These are phyloP conservation scores for Olivierus martensii DNA, from an alignment of 1,140 invertebrate species.

Conservation along the genomic window DNA sequence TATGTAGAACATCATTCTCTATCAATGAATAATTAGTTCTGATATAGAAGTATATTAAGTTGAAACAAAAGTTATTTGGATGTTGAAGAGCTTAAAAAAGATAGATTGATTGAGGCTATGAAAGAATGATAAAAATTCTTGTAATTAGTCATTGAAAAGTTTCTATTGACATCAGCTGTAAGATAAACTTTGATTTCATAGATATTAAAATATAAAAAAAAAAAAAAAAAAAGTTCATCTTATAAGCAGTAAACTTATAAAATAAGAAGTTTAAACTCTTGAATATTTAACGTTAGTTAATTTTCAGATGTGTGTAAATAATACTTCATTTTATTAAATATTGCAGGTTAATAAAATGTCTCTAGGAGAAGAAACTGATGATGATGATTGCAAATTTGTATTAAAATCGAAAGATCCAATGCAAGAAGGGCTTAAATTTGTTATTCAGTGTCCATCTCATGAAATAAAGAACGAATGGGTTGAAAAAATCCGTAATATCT, in stretches of 20 bases:
- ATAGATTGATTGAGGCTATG: too few species aligned
- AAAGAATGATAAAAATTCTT: not conserved
- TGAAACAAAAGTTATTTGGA: too few species aligned
- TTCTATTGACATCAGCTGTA: not conserved
- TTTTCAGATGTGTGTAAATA: not conserved
- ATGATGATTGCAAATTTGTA: slow-evolving; percentile 52
- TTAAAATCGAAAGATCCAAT: slow-evolving; percentile 67
- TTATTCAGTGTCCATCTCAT: slow-evolving; percentile 51
- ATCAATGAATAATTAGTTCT: too few species aligned
- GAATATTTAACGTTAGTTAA: not conserved
- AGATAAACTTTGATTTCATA: too few species aligned
- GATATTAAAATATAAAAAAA: too few species aligned
- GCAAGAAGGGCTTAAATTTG: slow-evolving; percentile 52
- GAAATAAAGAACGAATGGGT: slow-evolving; percentile 65
- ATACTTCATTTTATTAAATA: not conserved
- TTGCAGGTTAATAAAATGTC: slow-evolving; percentile 87
- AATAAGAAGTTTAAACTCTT: not conserved
- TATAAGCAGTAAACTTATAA: too few species aligned
- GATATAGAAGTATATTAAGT: too few species aligned
- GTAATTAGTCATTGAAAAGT: not conserved
- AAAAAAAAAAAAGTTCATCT: too few species aligned
- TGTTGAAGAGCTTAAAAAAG: too few species aligned
- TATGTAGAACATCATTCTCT: too few species aligned
- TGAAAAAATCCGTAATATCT: slow-evolving; percentile 59
- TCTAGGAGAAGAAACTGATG: slow-evolving; percentile 47